Base-by-base conservation (phyloP, 2,797 vertebrate genomes). In the Pipistrellus nathusii region DNA sequence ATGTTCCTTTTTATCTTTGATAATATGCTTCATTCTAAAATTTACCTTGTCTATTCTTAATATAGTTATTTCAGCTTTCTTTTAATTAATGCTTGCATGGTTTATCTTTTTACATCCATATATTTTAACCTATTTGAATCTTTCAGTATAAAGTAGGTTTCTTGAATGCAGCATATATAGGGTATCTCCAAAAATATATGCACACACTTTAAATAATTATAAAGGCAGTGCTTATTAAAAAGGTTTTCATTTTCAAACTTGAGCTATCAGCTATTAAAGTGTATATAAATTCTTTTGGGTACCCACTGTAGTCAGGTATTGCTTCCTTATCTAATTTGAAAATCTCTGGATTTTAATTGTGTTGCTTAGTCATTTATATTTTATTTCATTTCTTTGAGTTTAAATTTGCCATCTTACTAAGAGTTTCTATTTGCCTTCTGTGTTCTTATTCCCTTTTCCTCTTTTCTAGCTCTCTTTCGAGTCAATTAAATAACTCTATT, bases 321-420 rank as follows among this genome's bases (percentile, higher is more conserved):
- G 17, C 25, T 73, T 51, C 81, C 46, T 53, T 38, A 62, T 53
- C 27, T 25, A n/a, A 7, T 44, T 18, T 80, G 44, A 62, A 8
- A 73, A 55, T 30, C 13, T 86, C 48, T 82, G 53, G 15, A 21
- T 83, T 87, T 85, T 78, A 91, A 83, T 15, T 91, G 64, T 18
- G 8, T 66, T 66, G 32, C 69, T 82, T 84, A 57, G 35, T 80
- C 30, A 57, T 32, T 68, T 30, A 32, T 32, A 51, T 85, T 93
- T 76, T 12, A 55, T 51, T 93, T 82, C 84, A 66, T 85, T 85
- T 78, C 14, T 85, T 59, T 83, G 15, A 18, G 51, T 73, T 85
- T 72, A 66, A 93, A 77, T 82, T 88, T 57, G 21, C 27, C 44
- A 84, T 66, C 75, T 85, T 82, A 25, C 30, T 53, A 57, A 41